Conservation (phyloP, 1,140 invertebrate species). For the Drosophila chauvacae region DNA sequence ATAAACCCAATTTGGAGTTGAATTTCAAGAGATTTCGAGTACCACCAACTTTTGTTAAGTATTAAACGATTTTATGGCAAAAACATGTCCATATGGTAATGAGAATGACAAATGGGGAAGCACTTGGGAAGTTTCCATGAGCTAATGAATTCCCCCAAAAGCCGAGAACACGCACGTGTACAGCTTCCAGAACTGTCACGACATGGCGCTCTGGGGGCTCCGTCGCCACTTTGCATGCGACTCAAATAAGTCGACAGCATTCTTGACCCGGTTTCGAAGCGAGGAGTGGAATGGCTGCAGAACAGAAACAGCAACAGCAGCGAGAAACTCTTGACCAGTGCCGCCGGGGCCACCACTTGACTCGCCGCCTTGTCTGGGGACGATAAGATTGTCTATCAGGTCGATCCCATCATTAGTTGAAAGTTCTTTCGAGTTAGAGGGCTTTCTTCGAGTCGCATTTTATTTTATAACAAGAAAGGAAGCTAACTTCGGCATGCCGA, state of each 20-base stretch:
- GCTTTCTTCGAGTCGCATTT: conserved; percentile 4
- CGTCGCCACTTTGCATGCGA: conserved; percentile 53
- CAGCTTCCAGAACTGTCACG: conserved; percentile 65
- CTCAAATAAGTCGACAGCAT: conserved; percentile 39
- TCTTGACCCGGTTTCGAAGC: conserved; percentile 66
- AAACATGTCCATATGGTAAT: conserved; percentile 31
- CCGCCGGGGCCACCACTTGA: conserved; percentile 28
- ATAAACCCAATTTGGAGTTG: not conserved
- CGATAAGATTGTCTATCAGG: conserved; percentile 42
- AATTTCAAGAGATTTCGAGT: not conserved
- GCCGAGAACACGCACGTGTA: conserved; percentile 42
- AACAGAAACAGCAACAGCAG: conserved; percentile 25
- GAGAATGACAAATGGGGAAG: conserved; percentile 21
- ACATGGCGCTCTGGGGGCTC: conserved; percentile 29
- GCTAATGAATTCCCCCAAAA: conserved; percentile 63
- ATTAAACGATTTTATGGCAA: not conserved
- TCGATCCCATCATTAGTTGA: conserved; percentile 5
- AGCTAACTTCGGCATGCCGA: no score
- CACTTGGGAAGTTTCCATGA: conserved; percentile 35
- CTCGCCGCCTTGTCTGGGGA: not conserved
- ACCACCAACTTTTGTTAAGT: not conserved
- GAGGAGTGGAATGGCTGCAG: conserved; percentile 10
- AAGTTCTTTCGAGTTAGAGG: not conserved
- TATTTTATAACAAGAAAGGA: not conserved
- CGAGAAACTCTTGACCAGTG: conserved; percentile 40